Base-by-base conservation (phyloP, 2,888 invertebrate genomes). In the Nephrocerus scutellatus region DNA sequence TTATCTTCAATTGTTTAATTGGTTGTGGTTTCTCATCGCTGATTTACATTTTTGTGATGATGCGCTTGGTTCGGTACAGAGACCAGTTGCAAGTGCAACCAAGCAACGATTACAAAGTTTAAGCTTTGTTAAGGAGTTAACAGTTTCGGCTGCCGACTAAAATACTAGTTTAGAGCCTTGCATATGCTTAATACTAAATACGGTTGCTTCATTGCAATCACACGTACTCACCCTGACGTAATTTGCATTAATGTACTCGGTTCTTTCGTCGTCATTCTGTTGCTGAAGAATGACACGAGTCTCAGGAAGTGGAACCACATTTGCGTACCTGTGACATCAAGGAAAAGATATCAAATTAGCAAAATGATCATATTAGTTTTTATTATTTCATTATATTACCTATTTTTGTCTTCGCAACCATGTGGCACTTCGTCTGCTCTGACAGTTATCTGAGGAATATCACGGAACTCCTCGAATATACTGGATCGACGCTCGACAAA, bases 211-310 rank as follows among this genome's bases (percentile, higher is more conserved):
- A n/a, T n/a, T n/a, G n/a, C n/a, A n/a, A n/a, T n/a, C n/a, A n/a
- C n/a, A 18, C 19, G 14, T 46, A 71, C 81, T 78, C 68, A 92
- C 92, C 68, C 84, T 82, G 50, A 93, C 82, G 70, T 78, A 93
- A 69, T 90, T 93, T 46, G 92, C 93, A 61, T 93, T 95, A 52
- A 93, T 93, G 62, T 93, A 95, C 67, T 89, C 88, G 34, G 84
- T 81, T 46, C 81, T 80, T 2, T 82, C 80, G 55, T 85, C 84
- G 43, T 79, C 82, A 39, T 82, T 81, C 41, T 80, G 72, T 46
- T 77, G 74, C 51, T 74, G 76, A 23, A 93, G 71, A 21, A 79
- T 77, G 3, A 93, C 92, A 57, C 92, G 75, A 20, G 90, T 90
- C 67, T 91, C 90, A 20, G 91, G 90, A 51, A 90, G 76, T 36